Percentiles rank a stretch among this genome's conserved stretches.
Evolutionary conservation across 2,797 vertebrate species (phyloP).

Genomic region (Mallotus villosus): DNA sequence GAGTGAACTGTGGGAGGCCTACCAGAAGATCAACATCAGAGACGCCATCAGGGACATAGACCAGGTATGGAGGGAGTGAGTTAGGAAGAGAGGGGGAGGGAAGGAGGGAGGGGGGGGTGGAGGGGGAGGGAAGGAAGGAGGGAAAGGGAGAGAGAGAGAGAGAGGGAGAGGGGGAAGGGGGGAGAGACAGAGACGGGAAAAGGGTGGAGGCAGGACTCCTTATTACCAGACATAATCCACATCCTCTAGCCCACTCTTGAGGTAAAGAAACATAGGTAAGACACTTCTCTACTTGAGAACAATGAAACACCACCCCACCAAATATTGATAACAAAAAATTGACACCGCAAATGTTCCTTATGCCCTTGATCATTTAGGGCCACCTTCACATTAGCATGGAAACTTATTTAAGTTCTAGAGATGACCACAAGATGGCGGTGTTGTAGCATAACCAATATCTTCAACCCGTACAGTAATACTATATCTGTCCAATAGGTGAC

Average conservation of each 20-base stretch:
- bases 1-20: slow-evolving; percentile 95
- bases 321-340: neutral
- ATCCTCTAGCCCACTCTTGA: too few species aligned
- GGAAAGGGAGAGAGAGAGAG: neutral
- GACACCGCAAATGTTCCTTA: neutral
- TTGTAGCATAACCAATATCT: slow-evolving; percentile 28
- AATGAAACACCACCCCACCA: too few species aligned
- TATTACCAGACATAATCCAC: too few species aligned
- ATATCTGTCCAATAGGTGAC: too few species aligned
- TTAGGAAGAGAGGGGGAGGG: neutral
- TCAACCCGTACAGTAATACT: neutral
- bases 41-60: slow-evolving; percentile 95
- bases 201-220: too few species aligned
- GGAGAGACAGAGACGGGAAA: neutral
- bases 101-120: neutral
- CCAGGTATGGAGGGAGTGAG: slow-evolving; percentile 73
- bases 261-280: neutral
- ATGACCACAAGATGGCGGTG: slow-evolving; percentile 39
- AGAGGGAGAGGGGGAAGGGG: too few species aligned
- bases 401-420: neutral
- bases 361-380: too few species aligned
- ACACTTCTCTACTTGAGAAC: neutral
- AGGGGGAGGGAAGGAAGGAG: neutral
- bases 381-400: too few species aligned
- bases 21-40: slow-evolving; percentile 96